phyloP scores from a whole-genome alignment of 2,113 vertebrate genomes.

The Morone saxatilis region DNA sequence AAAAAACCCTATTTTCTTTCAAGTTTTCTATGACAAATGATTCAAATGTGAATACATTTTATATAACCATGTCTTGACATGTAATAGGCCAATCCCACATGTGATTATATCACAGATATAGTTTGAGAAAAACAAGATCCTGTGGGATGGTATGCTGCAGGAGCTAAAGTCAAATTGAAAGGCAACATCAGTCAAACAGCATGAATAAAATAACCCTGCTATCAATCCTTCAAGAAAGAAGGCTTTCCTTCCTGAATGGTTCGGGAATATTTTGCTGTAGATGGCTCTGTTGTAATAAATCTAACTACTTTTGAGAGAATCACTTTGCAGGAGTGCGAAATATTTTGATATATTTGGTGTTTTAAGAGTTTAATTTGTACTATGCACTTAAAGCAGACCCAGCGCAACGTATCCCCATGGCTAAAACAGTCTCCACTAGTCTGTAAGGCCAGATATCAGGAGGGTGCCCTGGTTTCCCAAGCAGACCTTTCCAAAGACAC shows the following conservation, averaged over 20 bases:
- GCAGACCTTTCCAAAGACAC: conserved; percentile 28
- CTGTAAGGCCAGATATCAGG: neutral
- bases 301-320: conserved; percentile 7
- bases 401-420: neutral
- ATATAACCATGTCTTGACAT: conserved; percentile 38
- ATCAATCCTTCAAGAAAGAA: conserved; percentile 33
- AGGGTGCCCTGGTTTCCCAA: neutral
- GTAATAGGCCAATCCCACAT: conserved; percentile 33
- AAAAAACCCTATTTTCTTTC: neutral
- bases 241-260: conserved; percentile 19
- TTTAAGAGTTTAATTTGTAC: conserved; percentile 4
- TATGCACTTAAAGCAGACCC: neutral
- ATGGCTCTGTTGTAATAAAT: conserved; percentile 25
- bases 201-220: conserved; percentile 1
- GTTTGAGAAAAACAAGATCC: conserved; percentile 44
- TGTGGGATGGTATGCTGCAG: conserved; percentile 25
- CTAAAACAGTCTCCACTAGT: neutral
- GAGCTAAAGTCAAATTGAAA: conserved; percentile 47
- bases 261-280: conserved; percentile 34
- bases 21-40: conserved; percentile 6
- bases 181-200: conserved; percentile 48
- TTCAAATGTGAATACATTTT: conserved; percentile 2
- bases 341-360: conserved; percentile 1
- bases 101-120: conserved; percentile 42
- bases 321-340: conserved; percentile 9